Evolutionary conservation across 2,113 vertebrate species (phyloP).

Genomic region (Xyrauchen texanus): DNA sequence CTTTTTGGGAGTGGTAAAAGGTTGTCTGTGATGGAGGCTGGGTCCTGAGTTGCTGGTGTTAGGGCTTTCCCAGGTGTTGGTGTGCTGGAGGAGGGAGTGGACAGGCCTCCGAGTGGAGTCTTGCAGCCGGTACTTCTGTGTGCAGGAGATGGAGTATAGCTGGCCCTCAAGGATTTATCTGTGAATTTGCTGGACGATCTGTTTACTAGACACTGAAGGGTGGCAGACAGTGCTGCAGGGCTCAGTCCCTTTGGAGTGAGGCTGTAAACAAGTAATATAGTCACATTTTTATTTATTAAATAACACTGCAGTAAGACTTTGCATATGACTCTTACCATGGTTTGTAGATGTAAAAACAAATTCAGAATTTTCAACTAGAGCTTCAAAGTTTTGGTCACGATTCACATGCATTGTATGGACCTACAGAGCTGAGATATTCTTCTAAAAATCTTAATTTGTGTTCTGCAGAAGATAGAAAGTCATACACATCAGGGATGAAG

Average conservation of each 20-base stretch:
- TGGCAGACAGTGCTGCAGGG: conserved; percentile 89
- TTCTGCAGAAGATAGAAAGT: too few species aligned
- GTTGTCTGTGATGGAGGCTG: conserved; percentile 93
- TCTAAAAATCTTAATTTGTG: too few species aligned
- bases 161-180: conserved; percentile 92
- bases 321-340: too few species aligned
- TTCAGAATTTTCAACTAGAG: too few species aligned
- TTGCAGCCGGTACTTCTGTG: conserved; percentile 82
- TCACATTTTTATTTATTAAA: too few species aligned
- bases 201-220: conserved; percentile 90
- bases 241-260: conserved; percentile 93
- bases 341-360: too few species aligned
- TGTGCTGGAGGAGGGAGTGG: conserved; percentile 80
- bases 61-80: conserved; percentile 77
- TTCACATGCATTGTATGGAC: too few species aligned
- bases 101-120: conserved; percentile 76
- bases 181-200: conserved; percentile 94
- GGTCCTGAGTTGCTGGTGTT: conserved; percentile 85
- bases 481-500: too few species aligned
- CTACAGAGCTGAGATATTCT: too few species aligned
- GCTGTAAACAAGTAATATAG: too few species aligned
- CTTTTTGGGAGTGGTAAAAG: conserved; percentile 93
- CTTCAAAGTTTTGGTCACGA: too few species aligned
- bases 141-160: conserved; percentile 94
- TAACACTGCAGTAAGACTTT: too few species aligned